Evolutionary conservation across 2,797 vertebrate genomes (phyloP).

Genomic region (Parauchenoglanis ngamensis): DNA sequence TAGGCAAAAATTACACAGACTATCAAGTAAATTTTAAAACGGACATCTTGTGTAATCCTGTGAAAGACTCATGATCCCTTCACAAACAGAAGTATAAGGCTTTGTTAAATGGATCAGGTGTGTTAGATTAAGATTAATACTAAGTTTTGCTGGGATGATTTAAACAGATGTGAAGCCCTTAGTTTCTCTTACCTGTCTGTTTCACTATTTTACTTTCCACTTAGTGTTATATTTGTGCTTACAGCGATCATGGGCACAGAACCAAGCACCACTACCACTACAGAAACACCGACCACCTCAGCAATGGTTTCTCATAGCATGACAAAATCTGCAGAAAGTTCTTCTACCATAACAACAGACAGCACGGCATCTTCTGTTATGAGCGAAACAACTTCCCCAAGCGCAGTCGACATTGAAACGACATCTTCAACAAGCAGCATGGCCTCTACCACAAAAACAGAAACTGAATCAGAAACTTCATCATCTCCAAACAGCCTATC

Average conservation of each 20-base stretch:
- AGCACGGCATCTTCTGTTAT: not conserved
- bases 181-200: not conserved
- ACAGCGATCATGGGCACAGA: slow-evolving; percentile 17
- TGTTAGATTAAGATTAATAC: not conserved
- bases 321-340: not conserved
- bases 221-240: slow-evolving; percentile 22
- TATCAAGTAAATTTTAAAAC: not conserved
- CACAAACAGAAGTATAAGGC: not conserved
- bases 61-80: not conserved
- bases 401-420: not conserved
- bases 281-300: not conserved
- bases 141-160: not conserved
- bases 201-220: not conserved
- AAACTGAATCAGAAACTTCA: not conserved
- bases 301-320: not conserved
- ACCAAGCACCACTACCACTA: rapidly evolving
- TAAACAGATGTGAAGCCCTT: not conserved
- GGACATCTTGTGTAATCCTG: not conserved
- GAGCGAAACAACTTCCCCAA: slow-evolving; percentile 2
- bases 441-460: not conserved
- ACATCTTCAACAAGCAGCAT: not conserved
- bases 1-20: not conserved
- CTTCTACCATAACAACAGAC: not conserved
- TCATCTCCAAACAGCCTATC: not conserved
- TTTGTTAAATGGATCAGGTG: not conserved